phyloP scores from a whole-genome alignment of 2,113 vertebrate genomes.

The Pycnonotus jocosus region DNA sequence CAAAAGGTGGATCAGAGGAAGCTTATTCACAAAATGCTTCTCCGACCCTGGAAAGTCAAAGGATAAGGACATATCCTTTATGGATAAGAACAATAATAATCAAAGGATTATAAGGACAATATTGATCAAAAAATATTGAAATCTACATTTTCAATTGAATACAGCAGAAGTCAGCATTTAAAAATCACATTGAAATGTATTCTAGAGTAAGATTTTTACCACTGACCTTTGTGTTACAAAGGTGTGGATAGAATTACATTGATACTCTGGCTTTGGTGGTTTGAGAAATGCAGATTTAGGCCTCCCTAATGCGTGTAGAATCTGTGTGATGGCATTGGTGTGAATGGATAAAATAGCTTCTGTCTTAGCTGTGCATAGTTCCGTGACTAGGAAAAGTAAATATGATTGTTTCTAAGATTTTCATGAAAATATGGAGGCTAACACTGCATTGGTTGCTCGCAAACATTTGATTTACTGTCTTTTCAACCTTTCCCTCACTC shows the following conservation, averaged over 20 bases:
- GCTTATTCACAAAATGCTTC: neutral
- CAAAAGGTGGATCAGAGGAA: neutral
- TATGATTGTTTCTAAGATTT: neutral
- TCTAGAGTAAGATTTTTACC: neutral
- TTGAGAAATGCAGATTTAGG: neutral
- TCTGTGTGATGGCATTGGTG: neutral
- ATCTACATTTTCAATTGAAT: neutral
- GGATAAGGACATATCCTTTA: too few species aligned
- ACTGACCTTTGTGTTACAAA: neutral
- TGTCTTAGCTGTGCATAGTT: neutral
- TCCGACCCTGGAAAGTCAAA: neutral
- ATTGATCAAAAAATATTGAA: neutral
- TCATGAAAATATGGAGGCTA: neutral
- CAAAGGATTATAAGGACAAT: too few species aligned
- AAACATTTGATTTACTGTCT: neutral
- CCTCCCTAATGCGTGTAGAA: accelerated
- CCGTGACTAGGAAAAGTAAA: neutral
- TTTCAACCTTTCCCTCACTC: neutral
- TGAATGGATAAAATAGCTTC: neutral
- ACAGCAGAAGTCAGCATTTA: neutral
- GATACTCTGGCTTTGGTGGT: neutral
- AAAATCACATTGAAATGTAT: neutral
- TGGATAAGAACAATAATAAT: too few species aligned
- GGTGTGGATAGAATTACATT: neutral
- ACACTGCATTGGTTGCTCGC: neutral